Base-by-base conservation (phyloP, 2,888 invertebrate genomes). In the Amiota minor region DNA sequence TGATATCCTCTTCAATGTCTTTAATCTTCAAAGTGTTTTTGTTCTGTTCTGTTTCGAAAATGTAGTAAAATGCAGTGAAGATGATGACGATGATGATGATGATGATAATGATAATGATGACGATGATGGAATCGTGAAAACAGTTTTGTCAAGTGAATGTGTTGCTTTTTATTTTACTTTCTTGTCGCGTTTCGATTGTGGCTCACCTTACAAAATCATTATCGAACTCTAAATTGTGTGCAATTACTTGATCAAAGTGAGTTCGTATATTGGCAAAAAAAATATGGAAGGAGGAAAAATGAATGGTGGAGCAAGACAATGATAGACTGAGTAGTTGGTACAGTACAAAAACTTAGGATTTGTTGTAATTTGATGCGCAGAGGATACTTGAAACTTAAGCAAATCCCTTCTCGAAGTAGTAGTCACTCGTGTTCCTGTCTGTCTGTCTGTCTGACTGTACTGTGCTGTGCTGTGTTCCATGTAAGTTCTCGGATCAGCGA, bases 201-300 rank as follows among this genome's bases (percentile, higher is more conserved):
- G 62, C 62, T 62, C 62, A 62, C 62, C 62, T 62, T 62, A 62
- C 45, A 23, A 62, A 62, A 62, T 62, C 45, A 62, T 62, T 62
- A 62, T 35, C 14, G 45, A 62, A 62, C 45, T n/a, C 62, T 35
- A 62, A 62, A 62, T 62, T 62, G 35, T 35, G 62, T 45, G n/a
- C 62, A 62, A 62, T 62, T 62, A 62, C 35, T 62, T 62, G 23
- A 45, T 35, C 62, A n/a, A 45, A 23, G 16, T 35, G 35, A 45
- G 11, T 8, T 35, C 6, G 35, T 35, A 20, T 4, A 59, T 20
- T n/a, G 14, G 49, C 12, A 55, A 56, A 18, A 59, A 20, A 8
- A 9, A 4, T 11, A 59, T 59, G 18, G 11, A 50, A 50, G 12
- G 14, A 50, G 2, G 14, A 50, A 50, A n/a, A 50, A 35, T 35